Conservation (phyloP, 2,888 invertebrate genomes). For the Latrodectus elegans region DNA sequence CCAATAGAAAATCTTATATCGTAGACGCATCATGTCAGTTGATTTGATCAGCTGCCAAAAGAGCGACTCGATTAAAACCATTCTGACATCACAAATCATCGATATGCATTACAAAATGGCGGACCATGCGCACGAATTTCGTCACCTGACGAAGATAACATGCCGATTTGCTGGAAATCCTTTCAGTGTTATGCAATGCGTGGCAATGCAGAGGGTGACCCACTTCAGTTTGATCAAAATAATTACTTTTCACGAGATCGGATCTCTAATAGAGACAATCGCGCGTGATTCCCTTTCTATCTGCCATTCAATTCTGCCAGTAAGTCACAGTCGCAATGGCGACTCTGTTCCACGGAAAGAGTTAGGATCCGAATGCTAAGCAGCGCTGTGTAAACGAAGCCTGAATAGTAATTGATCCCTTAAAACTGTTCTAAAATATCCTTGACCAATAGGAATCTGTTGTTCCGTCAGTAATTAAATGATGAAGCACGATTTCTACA, state of each 20-base stretch:
- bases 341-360: conserved; percentile 10
- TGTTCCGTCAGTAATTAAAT: not conserved
- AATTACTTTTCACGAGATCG: conserved; percentile 23
- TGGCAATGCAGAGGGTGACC: conserved; percentile 39
- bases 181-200: conserved; percentile 14
- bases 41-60: not conserved
- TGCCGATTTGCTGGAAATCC: not conserved
- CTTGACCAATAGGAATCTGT: not conserved
- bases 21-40: too few relatives aligned
- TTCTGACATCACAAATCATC: not conserved
- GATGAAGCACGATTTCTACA: not conserved
- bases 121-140: conserved; percentile 12
- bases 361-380: conserved; percentile 28
- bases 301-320: conserved; percentile 8
- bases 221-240: conserved; percentile 50
- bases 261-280: conserved; percentile 18
- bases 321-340: conserved; percentile 37
- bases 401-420: not conserved
- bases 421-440: not conserved
- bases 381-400: conserved; percentile 11
- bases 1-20: too few relatives aligned
- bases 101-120: not conserved
- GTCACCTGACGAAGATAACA: conserved; percentile 16
- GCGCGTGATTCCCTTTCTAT: conserved; percentile 9
- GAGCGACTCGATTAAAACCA: not conserved